Base-by-base conservation (phyloP, 2,888 invertebrate species). In the Diadegma fenestrale region DNA sequence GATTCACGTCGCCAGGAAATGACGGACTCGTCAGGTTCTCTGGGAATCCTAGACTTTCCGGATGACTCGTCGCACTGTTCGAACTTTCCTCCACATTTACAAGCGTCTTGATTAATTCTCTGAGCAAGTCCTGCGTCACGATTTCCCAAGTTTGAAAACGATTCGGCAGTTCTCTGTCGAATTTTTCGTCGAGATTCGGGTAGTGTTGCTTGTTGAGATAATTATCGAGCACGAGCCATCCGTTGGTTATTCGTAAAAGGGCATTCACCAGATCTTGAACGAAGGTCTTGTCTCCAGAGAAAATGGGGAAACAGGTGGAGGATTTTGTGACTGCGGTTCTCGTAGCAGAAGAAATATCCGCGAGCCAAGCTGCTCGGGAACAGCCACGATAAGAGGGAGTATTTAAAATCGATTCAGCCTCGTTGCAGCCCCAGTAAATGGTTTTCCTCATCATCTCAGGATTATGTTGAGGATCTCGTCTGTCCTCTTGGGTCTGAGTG, bases 161-260 rank as follows among this genome's bases (percentile, higher is more conserved):
- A 1, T 80, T 83, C 12, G 88, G 81, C 61, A 93, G 82, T 22
- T 91, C 89, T 3, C 75, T 73, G 54, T 92, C 91, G 51, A 89
- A 88, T 68, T 92, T 93, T 5, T 90, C 90, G 10, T 86, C 80
- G 0, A 93, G 78, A 77, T 87, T 90, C 0, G 92, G 90, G 78
- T 91, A 90, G 12, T 92, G 91, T 30, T 92, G 92, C 75, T 93
- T 93, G 87, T 93, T 93, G 2, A 93, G 69, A 71, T 93, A 93
- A 79, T 93, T 93, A 58, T 93, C 93, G 10, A 93, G 89, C 17
- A 92, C 88, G 2, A 93, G 89, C 93, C 93, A 93, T 3, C 92
- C 93, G 69, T 93, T 93, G 80, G 91, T 91, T 68, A 93, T 90
- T 33, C 93, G 89, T 10, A 93, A 33, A 22, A 92, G 85, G 2